A percentile compares a stretch with the other conserved stretches of the same genome.
Conservation (phyloP, 2,888 invertebrate species). For the Phytoseiulus persimilis region DNA sequence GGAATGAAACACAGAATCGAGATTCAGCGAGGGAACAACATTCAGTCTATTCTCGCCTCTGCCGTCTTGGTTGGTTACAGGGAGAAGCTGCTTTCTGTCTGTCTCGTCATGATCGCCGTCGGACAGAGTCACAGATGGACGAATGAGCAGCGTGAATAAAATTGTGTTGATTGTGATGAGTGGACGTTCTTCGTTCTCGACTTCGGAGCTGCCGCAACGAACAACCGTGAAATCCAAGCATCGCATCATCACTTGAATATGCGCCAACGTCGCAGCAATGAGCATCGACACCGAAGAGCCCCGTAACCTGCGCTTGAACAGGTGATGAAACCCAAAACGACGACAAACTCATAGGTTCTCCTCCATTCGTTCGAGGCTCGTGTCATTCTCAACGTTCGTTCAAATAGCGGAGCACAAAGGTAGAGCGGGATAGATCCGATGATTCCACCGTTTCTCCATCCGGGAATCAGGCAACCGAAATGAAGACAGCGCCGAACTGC, state of each 20-base stretch:
- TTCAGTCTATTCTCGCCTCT: neutral
- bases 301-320: neutral
- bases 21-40: neutral
- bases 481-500: too few species aligned
- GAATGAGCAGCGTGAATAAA: neutral
- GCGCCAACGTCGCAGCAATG: neutral
- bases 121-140: neutral
- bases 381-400: too few species aligned
- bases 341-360: neutral
- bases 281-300: neutral
- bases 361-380: neutral
- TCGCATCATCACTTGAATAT: neutral
- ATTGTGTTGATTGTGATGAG: neutral
- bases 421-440: too few species aligned
- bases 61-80: too few species aligned
- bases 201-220: neutral
- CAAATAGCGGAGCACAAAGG: too few species aligned
- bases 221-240: neutral
- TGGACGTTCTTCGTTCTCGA: neutral
- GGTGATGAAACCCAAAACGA: neutral
- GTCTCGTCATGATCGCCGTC: neutral
- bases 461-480: too few species aligned
- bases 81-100: neutral
- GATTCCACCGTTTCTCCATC: too few species aligned
- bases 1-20: neutral